These are phyloP conservation scores for Perca fluviatilis DNA, from an alignment of 2,113 vertebrate genomes.

Conservation along the genomic window DNA sequence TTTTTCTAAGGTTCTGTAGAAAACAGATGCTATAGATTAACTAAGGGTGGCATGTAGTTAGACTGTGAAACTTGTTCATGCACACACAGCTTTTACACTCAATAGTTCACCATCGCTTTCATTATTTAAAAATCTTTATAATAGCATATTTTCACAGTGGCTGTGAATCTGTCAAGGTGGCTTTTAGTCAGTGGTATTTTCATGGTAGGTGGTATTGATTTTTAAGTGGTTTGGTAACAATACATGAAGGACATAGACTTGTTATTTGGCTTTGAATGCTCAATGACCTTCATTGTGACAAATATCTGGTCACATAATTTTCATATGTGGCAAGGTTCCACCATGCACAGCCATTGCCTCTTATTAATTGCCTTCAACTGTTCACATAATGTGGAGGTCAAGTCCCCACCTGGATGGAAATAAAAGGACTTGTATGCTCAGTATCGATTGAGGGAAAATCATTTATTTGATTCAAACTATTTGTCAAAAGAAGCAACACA, in stretches of 20 bases:
- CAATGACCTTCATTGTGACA: slow-evolving; percentile 50
- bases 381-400: slow-evolving; percentile 45
- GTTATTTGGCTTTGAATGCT: slow-evolving; percentile 19
- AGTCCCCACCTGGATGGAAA: slow-evolving; percentile 14
- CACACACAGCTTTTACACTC: slow-evolving; percentile 6
- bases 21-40: slow-evolving; percentile 2
- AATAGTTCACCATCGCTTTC: neutral
- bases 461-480: slow-evolving; percentile 20
- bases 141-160: slow-evolving; percentile 1
- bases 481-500: slow-evolving; percentile 7
- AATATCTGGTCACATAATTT: slow-evolving; percentile 33
- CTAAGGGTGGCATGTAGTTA: slow-evolving; percentile 8
- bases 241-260: neutral
- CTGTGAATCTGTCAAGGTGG: neutral
- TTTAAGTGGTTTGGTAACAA: neutral
- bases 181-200: slow-evolving; percentile 23
- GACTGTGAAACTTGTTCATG: slow-evolving; percentile 3
- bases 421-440: neutral
- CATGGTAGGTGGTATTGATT: neutral
- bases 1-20: slow-evolving; percentile 17
- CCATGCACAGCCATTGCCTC: slow-evolving; percentile 20
- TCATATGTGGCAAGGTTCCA: slow-evolving; percentile 27
- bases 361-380: slow-evolving; percentile 54
- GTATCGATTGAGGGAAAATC: neutral
- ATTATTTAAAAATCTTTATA: neutral